Base-by-base conservation (phyloP, 2,797 vertebrate species). In the Argentina silus region DNA sequence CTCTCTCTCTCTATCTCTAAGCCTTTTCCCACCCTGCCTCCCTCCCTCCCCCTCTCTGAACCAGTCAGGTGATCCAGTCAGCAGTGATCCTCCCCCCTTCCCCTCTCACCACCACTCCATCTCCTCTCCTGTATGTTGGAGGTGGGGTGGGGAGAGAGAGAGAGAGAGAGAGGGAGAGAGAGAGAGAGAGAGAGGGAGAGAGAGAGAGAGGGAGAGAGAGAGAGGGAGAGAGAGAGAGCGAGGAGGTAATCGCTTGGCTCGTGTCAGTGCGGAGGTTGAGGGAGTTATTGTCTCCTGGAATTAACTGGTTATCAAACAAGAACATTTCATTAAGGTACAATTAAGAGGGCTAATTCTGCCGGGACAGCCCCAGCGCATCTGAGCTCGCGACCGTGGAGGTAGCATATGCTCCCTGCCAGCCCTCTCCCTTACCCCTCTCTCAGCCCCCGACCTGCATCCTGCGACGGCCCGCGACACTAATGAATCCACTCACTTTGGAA, bases 301-400 rank as follows among this genome's bases (percentile, higher is more conserved):
- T 96, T 96, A 96, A 95, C 92, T 92, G 93, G 92, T 96, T 96
- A 96, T 96, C 95, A 96, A 96, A 96, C 95, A 95, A 93, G 95
- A 95, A 93, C 93, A 93, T 96, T 96, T 96, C 94, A 96, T 97
- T 97, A 96, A 84, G 79, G 91, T 89, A 93, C 95, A 96, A 96
- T 96, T 96, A 96, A 89, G 27, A 36, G 84, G 91, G 91, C 93
- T 95, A 94, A 95, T 95, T 96, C 93, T 90, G 89, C 88, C 83
- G 90, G 94, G 93, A 92, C 93, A 91, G 90, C 65, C 47, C 82
- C 91, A 89, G 90, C 83, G 92, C 94, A 93, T 94, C 93, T 90
- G 93, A 36, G 91, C 93, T 93, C 93, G 91, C 53, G 89, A 92
- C 85, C 88, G 92, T 89, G 88, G 27, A 36, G 27, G 27, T 36